Base-by-base conservation (phyloP, 2,113 vertebrate species). In the Cinclus cinclus region DNA sequence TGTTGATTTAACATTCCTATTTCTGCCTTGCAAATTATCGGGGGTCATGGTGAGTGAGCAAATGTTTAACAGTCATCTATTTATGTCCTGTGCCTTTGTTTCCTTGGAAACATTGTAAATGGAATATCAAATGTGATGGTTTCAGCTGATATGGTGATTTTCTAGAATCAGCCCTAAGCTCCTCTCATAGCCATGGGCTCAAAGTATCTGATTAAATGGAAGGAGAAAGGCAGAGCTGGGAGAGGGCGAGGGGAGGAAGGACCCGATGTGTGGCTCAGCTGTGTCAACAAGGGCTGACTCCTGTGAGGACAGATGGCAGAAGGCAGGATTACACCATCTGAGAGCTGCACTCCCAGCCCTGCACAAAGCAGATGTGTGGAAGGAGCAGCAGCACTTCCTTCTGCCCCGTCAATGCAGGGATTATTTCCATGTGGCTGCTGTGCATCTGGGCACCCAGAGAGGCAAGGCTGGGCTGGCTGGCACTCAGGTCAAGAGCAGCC, bases 81-180 rank as follows among this genome's bases (percentile, higher is more conserved):
- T 96, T 95, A 93, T 70, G 92, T 89, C 92, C 91, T 56, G 62
- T 59, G 75, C 91, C 76, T 94, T 96, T 95, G 97, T 97, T 97
- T 96, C 97, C 97, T 96, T 95, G 97, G 97, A 96, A 97, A 97
- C 96, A 83, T 76, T 83, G 96, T 96, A 96, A 93, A 94, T 97
- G 95, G 97, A 94, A 96, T 95, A 95, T 83, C 94, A 95, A 91
- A 95, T 91, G 92, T 63, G 96, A 94, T 94, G 86, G 94, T 76
- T 95, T 96, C 92, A 80, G 95, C 94, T 92, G 95, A 96, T 92
- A 94, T 0, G 90, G 93, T 94, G 93, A 97, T 97, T 97, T 93
- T 83, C 28, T 14, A 87, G 92, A 90, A 86, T 67, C 62, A 90
- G 69, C 86, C 93, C 73, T 94, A 95, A 96, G 96, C 94, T 78